A percentile compares a stretch with the other conserved stretches of the same genome.
Evolutionary conservation across 2,888 invertebrate species (phyloP).

Genomic region (Lamellibrachia columna): DNA sequence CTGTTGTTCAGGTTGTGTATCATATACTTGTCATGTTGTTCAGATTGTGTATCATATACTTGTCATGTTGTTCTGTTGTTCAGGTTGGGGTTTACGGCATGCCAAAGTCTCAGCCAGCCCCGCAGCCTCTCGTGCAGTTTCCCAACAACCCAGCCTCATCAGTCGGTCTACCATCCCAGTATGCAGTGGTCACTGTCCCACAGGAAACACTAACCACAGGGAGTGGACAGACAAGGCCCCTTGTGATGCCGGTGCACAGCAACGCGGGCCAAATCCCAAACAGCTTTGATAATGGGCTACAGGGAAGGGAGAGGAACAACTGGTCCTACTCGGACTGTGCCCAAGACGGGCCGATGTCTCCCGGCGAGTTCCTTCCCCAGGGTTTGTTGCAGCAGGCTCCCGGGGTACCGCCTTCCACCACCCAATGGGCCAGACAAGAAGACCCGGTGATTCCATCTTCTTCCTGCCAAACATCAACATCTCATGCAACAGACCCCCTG

Average conservation of each 20-base stretch:
- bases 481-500: too few relatives aligned
- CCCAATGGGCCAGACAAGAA: neutral
- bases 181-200: neutral
- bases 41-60: neutral
- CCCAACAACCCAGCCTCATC: neutral
- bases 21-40: neutral
- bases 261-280: neutral
- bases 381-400: constrained; percentile 20
- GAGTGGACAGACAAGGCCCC: neutral
- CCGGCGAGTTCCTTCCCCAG: constrained; percentile 23
- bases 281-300: neutral
- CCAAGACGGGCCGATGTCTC: constrained; percentile 19
- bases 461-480: too few relatives aligned
- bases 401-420: neutral
- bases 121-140: neutral
- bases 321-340: constrained; percentile 13
- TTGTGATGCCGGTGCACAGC: neutral
- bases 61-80: neutral
- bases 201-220: neutral
- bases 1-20: too few relatives aligned
- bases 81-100: neutral
- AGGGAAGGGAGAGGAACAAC: neutral
- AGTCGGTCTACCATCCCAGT: neutral
- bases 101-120: neutral
- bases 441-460: neutral